A percentile compares a stretch with the other conserved stretches of the same genome.
Conservation (phyloP, 2,113 vertebrate genomes). For the Prionailurus bengalensis region DNA sequence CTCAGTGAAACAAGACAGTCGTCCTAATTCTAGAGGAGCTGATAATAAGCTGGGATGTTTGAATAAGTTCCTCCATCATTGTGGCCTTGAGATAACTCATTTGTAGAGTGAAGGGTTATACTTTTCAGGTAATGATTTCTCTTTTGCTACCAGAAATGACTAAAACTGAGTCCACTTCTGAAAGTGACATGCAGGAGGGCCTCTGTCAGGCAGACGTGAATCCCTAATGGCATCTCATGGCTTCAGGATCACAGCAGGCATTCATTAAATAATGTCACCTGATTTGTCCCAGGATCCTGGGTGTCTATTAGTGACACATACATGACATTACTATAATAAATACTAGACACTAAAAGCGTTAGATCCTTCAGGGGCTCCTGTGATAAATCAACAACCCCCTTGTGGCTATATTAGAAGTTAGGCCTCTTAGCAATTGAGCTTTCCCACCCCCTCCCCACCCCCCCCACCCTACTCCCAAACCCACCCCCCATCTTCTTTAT, state of each 20-base stretch:
- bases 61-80: background rate
- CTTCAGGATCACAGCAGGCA: background rate
- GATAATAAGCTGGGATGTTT: background rate
- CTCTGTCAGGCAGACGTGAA: background rate
- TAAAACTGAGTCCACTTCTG: background rate
- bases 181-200: background rate
- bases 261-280: background rate
- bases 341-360: background rate
- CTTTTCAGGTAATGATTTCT: background rate
- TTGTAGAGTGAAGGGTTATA: conserved; percentile 30
- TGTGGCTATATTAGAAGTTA: background rate
- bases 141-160: background rate
- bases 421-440: background rate
- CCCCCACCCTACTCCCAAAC: background rate
- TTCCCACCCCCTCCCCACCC: background rate
- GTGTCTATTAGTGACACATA: background rate
- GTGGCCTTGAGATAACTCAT: background rate
- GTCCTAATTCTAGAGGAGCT: background rate
- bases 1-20: background rate
- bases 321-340: conserved; percentile 6
- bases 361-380: background rate
- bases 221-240: background rate
- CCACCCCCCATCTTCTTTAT: background rate
- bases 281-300: background rate
- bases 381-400: background rate